Conservation (phyloP, 2,888 invertebrate genomes). For the Gandaritis pyraliata region DNA sequence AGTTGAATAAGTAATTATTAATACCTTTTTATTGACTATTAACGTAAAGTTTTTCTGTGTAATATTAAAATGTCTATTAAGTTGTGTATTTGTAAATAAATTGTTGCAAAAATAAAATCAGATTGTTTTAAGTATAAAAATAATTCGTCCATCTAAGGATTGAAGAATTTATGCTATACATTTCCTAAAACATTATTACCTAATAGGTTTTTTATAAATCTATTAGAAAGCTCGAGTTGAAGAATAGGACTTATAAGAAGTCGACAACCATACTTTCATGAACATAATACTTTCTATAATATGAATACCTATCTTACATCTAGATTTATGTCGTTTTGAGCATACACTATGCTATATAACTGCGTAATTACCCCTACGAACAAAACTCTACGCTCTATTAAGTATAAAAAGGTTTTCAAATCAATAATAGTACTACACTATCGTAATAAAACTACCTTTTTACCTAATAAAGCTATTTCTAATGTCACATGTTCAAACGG, state of each 20-base stretch:
- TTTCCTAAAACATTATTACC: slow-evolving; percentile 29
- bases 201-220: slow-evolving; percentile 49
- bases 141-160: slow-evolving; percentile 36
- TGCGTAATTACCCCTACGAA: slow-evolving; percentile 23
- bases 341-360: slow-evolving; percentile 60
- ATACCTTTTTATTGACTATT: too few relatives aligned
- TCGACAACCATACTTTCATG: slow-evolving; percentile 75
- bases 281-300: slow-evolving; percentile 42
- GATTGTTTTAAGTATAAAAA: slow-evolving; percentile 41
- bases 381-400: slow-evolving; percentile 17
- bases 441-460: slow-evolving; percentile 45
- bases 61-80: too few relatives aligned
- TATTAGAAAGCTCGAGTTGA: slow-evolving; percentile 81
- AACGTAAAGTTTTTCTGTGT: too few relatives aligned
- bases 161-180: slow-evolving; percentile 20
- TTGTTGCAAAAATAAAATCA: background rate
- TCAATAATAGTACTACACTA: slow-evolving; percentile 46
- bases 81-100: too few relatives aligned
- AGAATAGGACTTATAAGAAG: slow-evolving; percentile 75
- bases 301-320: slow-evolving; percentile 18
- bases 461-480: slow-evolving; percentile 83
- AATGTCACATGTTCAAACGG: slow-evolving; percentile 53
- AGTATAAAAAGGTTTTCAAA: slow-evolving; percentile 41
- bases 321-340: slow-evolving; percentile 58
- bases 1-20: too few relatives aligned